A percentile compares a stretch with the other conserved stretches of the same genome.
These are phyloP conservation scores for Pachyrhynchus sulphureomaculatus DNA, from an alignment of 1,140 invertebrate species.

Conservation along the genomic window DNA sequence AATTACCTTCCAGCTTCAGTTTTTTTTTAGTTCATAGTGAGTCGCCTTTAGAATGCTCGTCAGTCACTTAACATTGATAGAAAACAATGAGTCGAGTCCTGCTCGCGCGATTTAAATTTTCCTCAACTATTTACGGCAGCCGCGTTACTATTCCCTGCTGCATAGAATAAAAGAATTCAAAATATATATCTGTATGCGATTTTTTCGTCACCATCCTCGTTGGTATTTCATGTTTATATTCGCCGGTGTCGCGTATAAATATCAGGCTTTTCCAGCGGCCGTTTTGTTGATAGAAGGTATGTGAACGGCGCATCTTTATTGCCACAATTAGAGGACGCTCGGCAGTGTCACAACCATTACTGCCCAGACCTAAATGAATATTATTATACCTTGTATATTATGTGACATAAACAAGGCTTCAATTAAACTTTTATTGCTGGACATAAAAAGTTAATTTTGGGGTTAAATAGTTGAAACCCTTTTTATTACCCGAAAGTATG, in stretches of 20 bases:
- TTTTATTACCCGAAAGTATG: constrained; percentile 8
- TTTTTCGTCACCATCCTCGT: constrained; percentile 48
- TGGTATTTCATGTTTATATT: constrained; percentile 52
- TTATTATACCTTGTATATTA: constrained; percentile 24
- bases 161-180: constrained; percentile 50
- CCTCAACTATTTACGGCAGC: constrained; percentile 48
- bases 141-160: constrained; percentile 47
- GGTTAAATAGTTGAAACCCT: not conserved
- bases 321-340: constrained; percentile 43
- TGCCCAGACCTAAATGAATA: constrained; percentile 27
- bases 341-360: constrained; percentile 14
- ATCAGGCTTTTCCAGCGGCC: constrained; percentile 35
- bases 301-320: constrained; percentile 43
- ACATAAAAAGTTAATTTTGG: constrained; percentile 6
- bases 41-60: constrained; percentile 39
- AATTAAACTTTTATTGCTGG: constrained; percentile 29
- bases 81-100: constrained; percentile 48
- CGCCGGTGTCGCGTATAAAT: constrained; percentile 41
- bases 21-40: too few relatives aligned
- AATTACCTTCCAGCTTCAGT: too few relatives aligned
- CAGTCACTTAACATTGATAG: constrained; percentile 47
- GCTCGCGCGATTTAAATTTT: constrained; percentile 45
- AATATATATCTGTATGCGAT: constrained; percentile 48
- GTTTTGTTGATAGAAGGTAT: constrained; percentile 37
- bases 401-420: constrained; percentile 30